A percentile compares a stretch with the other conserved stretches of the same genome.
Evolutionary conservation across 1,140 invertebrate species (phyloP).

Genomic region (Metopolophium dirhodum): DNA sequence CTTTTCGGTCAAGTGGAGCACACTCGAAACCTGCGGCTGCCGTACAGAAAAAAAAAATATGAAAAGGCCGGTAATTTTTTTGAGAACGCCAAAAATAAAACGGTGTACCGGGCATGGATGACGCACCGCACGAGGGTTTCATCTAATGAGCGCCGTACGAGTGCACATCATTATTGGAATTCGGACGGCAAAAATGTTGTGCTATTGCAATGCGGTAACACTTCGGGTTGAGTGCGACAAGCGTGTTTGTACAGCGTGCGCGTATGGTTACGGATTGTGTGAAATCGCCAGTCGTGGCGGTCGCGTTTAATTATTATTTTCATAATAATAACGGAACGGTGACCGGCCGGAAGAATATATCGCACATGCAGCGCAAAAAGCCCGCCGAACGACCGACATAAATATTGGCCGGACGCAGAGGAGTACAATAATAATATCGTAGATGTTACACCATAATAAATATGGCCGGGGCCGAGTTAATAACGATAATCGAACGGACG

Average conservation of each 20-base stretch:
- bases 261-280: too few relatives aligned
- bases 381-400: background rate
- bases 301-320: too few relatives aligned
- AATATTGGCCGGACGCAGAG: background rate
- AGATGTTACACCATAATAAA: too few relatives aligned
- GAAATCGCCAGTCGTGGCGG: too few relatives aligned
- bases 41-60: background rate
- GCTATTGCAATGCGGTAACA: background rate
- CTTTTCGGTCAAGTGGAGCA: background rate
- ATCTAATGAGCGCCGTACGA: background rate
- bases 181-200: background rate
- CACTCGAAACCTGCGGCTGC: background rate
- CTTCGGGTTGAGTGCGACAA: background rate
- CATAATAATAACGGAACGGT: too few relatives aligned
- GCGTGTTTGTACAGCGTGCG: background rate
- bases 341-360: too few relatives aligned
- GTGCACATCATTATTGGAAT: background rate
- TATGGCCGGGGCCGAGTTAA: background rate
- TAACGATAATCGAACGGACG: conserved; percentile 43
- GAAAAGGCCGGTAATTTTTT: background rate
- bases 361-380: too few relatives aligned
- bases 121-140: too few relatives aligned
- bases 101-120: too few relatives aligned
- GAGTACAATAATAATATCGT: too few relatives aligned
- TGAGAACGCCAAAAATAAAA: background rate